Evolutionary conservation across 2,888 invertebrate species (phyloP).

Genomic region (Trichogramma evanescens): DNA sequence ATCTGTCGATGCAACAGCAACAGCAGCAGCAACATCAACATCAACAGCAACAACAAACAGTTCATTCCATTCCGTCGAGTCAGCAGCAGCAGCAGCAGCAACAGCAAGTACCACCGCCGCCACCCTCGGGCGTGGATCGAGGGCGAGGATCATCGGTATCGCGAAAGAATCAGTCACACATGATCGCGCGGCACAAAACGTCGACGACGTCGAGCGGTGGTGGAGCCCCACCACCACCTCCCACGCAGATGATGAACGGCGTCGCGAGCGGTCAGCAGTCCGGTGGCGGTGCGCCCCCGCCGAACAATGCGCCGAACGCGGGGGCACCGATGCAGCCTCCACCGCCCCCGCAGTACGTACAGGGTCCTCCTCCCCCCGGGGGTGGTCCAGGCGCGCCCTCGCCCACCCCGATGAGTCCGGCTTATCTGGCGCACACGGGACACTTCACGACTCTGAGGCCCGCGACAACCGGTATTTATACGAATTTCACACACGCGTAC

Average conservation of each 20-base stretch:
- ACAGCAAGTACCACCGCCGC: constrained; percentile 25
- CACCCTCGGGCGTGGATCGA: constrained; percentile 33
- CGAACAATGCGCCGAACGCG: no score
- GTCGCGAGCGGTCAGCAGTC: no score
- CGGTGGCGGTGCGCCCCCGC: no score
- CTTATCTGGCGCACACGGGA: constrained; percentile 41
- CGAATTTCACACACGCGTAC: constrained; percentile 42
- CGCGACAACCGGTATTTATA: constrained; percentile 34
- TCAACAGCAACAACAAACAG: constrained; percentile 30
- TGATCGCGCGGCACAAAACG: constrained; percentile 38
- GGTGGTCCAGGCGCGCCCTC: constrained; percentile 26
- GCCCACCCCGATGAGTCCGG: constrained; percentile 24
- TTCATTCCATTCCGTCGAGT: constrained; percentile 45
- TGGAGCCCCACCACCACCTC: constrained; percentile 24
- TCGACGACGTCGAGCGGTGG: constrained; percentile 37
- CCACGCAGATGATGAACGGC: constrained; percentile 21
- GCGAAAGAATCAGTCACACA: constrained; percentile 37
- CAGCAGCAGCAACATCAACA: constrained; percentile 28
- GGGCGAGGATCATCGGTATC: constrained; percentile 25
- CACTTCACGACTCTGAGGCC: constrained; percentile 43
- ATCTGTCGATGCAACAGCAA: constrained; percentile 12
- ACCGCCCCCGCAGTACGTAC: constrained; percentile 38
- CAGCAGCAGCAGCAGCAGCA: constrained; percentile 39
- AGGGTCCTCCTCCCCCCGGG: constrained; percentile 35
- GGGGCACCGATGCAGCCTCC: constrained; percentile 30